A percentile compares a stretch with the other conserved stretches of the same genome.
Evolutionary conservation across 2,797 vertebrate genomes (phyloP).

Genomic region (Triplophysa bombifrons): DNA sequence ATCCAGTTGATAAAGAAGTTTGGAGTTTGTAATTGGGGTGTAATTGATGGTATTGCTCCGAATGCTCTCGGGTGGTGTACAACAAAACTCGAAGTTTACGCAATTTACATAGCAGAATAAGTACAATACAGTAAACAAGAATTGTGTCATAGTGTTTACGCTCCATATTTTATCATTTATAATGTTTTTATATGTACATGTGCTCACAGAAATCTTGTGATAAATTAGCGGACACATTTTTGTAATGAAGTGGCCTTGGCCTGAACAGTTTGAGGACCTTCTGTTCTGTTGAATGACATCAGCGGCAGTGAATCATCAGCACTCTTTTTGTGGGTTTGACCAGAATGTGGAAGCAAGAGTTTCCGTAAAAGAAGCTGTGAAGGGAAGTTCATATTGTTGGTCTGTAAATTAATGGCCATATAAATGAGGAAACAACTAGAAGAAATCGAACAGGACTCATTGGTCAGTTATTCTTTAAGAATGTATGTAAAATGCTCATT

Average conservation of each 20-base stretch:
- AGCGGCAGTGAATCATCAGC: slow-evolving; percentile 17
- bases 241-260: not conserved
- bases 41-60: too few relatives aligned
- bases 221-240: not conserved
- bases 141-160: too few relatives aligned
- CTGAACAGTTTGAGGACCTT: not conserved
- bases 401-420: slow-evolving; percentile 1
- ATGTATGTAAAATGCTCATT: too few relatives aligned
- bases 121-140: too few relatives aligned
- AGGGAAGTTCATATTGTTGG: slow-evolving; percentile 34
- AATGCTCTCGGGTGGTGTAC: too few relatives aligned
- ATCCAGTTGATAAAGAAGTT: not conserved
- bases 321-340: slow-evolving; percentile 4
- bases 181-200: too few relatives aligned
- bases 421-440: slow-evolving; percentile 5
- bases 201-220: not conserved
- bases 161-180: too few relatives aligned
- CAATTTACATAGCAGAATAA: too few relatives aligned
- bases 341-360: slow-evolving; percentile 37
- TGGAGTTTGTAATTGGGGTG: not conserved
- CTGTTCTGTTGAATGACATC: not conserved
- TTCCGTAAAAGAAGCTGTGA: slow-evolving; percentile 15
- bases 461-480: not conserved
- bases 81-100: too few relatives aligned
- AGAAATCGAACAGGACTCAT: not conserved